phyloP scores from a whole-genome alignment of 1,140 invertebrate genomes.

The Cotesia chilonis region DNA sequence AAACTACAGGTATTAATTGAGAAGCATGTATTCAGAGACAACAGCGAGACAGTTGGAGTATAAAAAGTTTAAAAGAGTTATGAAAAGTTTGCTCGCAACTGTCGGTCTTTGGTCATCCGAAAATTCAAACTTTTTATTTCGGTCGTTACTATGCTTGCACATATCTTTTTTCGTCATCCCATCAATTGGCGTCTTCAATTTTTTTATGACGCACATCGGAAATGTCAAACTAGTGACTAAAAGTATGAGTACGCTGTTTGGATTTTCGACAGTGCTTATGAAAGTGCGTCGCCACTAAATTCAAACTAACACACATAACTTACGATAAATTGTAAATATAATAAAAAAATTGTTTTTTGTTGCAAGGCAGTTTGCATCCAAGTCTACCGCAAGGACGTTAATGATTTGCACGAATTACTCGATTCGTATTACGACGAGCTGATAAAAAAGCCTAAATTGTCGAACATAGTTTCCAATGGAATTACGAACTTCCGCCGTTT shows the following conservation, averaged over 20 bases:
- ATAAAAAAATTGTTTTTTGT: not conserved
- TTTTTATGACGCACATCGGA: slow-evolving; percentile 19
- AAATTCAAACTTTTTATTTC: slow-evolving; percentile 8
- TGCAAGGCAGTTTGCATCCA: slow-evolving; percentile 15
- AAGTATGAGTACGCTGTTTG: slow-evolving; percentile 20
- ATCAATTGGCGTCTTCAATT: slow-evolving; percentile 20
- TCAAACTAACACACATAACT: not conserved
- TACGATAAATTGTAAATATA: not conserved
- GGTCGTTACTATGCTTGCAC: slow-evolving; percentile 4
- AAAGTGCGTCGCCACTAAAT: slow-evolving; percentile 29
- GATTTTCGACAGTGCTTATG: slow-evolving; percentile 24
- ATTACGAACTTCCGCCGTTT: not conserved
- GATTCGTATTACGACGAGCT: slow-evolving; percentile 2
- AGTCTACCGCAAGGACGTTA: not conserved
- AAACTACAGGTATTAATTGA: not conserved
- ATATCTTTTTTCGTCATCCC: slow-evolving; percentile 1
- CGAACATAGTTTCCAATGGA: not conserved
- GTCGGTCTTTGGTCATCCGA: slow-evolving; percentile 15
- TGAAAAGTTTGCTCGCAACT: not conserved
- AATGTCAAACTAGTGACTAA: slow-evolving; percentile 33
- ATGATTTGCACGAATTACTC: slow-evolving; percentile 8
- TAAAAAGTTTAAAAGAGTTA: slow-evolving; percentile 3
- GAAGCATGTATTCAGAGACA: no score
- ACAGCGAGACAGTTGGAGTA: no score
- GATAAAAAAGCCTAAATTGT: not conserved